phyloP scores from a whole-genome alignment of 2,888 invertebrate genomes.

The Linyphia triangularis region DNA sequence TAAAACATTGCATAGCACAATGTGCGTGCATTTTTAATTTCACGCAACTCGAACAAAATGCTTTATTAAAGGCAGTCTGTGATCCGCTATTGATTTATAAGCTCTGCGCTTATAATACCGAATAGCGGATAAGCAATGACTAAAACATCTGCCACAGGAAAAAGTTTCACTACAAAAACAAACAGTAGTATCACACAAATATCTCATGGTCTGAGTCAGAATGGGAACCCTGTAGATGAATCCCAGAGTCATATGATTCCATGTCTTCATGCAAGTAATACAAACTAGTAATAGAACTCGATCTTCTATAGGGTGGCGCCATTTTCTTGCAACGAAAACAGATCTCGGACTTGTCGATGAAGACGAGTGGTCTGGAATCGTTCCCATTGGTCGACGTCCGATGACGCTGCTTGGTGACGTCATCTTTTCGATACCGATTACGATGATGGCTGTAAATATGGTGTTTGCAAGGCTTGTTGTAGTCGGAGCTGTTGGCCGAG shows the following conservation, averaged over 20 bases:
- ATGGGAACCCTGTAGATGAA: slow-evolving; percentile 74
- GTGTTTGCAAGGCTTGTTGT: slow-evolving; percentile 26
- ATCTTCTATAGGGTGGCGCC: slow-evolving; percentile 69
- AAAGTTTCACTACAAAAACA: slow-evolving; percentile 43
- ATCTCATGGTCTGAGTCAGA: slow-evolving; percentile 75
- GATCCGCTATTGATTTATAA: background rate
- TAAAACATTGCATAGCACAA: background rate
- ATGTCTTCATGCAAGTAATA: slow-evolving; percentile 72
- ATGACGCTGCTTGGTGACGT: slow-evolving; percentile 28
- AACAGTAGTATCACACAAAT: slow-evolving; percentile 60
- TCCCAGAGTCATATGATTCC: slow-evolving; percentile 74
- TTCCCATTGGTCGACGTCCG: background rate
- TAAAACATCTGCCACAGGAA: background rate
- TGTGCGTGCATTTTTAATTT: too few species aligned
- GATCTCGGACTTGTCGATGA: slow-evolving; percentile 70
- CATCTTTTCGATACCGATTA: slow-evolving; percentile 53
- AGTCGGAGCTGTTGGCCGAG: slow-evolving; percentile 35
- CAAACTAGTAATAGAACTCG: slow-evolving; percentile 58
- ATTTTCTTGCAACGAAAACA: slow-evolving; percentile 66
- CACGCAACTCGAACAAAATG: background rate
- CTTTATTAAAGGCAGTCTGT: background rate
- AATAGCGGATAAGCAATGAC: slow-evolving; percentile 14
- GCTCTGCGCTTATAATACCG: background rate
- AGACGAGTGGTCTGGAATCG: slow-evolving; percentile 58
- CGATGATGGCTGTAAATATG: slow-evolving; percentile 37